These are phyloP conservation scores for Ptiloglossa arizonensis DNA, from an alignment of 1,140 invertebrate genomes.

Conservation along the genomic window DNA sequence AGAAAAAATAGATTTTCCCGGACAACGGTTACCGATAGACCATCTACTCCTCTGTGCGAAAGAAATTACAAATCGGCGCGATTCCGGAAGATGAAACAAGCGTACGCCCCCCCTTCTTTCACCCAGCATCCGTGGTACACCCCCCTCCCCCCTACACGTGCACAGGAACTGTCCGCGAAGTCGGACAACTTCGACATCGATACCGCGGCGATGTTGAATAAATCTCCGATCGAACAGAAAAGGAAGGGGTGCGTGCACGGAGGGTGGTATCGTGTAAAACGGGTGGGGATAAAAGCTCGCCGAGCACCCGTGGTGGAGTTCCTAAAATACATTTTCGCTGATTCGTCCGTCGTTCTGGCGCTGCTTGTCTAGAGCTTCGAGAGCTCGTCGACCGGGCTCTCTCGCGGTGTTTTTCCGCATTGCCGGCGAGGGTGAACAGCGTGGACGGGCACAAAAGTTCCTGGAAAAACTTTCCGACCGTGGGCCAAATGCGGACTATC, in stretches of 20 bases:
- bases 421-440: constrained; percentile 27
- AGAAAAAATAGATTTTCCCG: too few relatives aligned
- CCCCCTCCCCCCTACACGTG: too few relatives aligned
- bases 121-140: too few relatives aligned
- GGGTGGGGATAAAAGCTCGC: background rate
- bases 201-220: background rate
- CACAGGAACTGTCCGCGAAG: background rate
- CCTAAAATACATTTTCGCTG: constrained; percentile 28
- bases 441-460: constrained; percentile 55
- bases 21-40: too few relatives aligned
- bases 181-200: background rate
- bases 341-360: constrained; percentile 31
- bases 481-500: constrained; percentile 51
- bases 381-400: constrained; percentile 33
- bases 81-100: too few relatives aligned
- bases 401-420: constrained; percentile 56
- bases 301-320: background rate
- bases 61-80: too few relatives aligned
- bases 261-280: too few relatives aligned
- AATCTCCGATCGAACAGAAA: constrained; percentile 2
- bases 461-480: constrained; percentile 59
- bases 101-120: too few relatives aligned
- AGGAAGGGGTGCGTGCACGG: too few relatives aligned
- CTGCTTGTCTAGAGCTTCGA: constrained; percentile 44
- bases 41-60: too few relatives aligned